A percentile compares a stretch with the other conserved stretches of the same genome.
Conservation (phyloP, 1,140 invertebrate species). For the Conopomorpha cramerella region DNA sequence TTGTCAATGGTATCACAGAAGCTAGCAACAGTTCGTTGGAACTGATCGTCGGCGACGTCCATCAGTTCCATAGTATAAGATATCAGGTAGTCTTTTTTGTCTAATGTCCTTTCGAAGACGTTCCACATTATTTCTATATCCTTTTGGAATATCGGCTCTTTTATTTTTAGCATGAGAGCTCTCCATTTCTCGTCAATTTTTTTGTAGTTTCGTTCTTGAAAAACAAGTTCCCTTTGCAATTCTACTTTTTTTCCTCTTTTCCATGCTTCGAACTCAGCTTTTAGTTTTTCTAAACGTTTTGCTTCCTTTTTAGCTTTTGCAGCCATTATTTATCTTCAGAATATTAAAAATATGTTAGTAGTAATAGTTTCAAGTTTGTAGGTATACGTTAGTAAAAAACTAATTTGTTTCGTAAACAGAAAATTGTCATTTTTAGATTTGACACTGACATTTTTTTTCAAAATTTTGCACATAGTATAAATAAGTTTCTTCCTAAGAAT, state of each 20-base stretch:
- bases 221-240: constrained; percentile 30
- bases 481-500: too few relatives aligned
- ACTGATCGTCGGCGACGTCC: constrained; percentile 39
- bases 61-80: constrained; percentile 28
- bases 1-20: constrained; percentile 43
- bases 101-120: constrained; percentile 33
- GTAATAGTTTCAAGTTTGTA: too few relatives aligned
- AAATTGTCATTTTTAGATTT: too few relatives aligned
- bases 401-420: too few relatives aligned
- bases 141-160: constrained; percentile 38
- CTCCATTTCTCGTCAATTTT: constrained; percentile 35
- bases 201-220: constrained; percentile 20
- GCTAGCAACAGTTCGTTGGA: constrained; percentile 38
- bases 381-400: too few relatives aligned
- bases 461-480: too few relatives aligned
- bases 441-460: too few relatives aligned
- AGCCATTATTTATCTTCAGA: constrained; percentile 5
- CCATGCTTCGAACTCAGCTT: constrained; percentile 19
- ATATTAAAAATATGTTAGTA: too few relatives aligned
- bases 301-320: constrained; percentile 37
- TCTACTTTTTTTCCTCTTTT: constrained; percentile 28
- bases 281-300: constrained; percentile 29
- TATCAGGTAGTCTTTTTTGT: constrained; percentile 43
- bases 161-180: constrained; percentile 40
- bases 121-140: constrained; percentile 48